A percentile compares a stretch with the other conserved stretches of the same genome.
These are phyloP conservation scores for Chrysemys picta DNA, from an alignment of 2,113 vertebrate species.

Conservation along the genomic window DNA sequence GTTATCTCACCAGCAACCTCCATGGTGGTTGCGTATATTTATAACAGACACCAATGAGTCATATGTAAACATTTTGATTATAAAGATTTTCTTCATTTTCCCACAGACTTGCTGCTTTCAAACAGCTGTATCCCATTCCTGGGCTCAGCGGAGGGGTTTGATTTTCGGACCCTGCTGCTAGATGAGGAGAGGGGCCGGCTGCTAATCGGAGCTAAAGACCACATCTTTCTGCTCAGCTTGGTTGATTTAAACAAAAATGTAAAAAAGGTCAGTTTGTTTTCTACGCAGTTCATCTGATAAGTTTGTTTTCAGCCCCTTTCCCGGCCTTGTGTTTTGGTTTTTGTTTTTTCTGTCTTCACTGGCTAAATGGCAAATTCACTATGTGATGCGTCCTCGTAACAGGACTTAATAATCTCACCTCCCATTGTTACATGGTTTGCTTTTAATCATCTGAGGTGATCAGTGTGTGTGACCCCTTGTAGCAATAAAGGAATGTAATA, in stretches of 20 bases:
- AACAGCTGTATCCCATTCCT: slow-evolving; percentile 91
- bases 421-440: neutral
- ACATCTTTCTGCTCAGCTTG: slow-evolving; percentile 91
- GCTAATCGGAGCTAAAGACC: slow-evolving; percentile 91
- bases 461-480: neutral
- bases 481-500: neutral
- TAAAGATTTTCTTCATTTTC: slow-evolving; percentile 67
- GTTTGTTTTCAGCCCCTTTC: slow-evolving; percentile 9
- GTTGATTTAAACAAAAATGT: slow-evolving; percentile 90
- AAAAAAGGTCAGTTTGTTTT: slow-evolving; percentile 87
- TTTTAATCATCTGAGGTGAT: slow-evolving; percentile 26
- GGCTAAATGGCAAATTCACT: neutral
- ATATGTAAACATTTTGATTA: slow-evolving; percentile 62
- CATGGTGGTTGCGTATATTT: slow-evolving; percentile 53
- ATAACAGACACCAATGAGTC: slow-evolving; percentile 43
- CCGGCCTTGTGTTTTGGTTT: neutral
- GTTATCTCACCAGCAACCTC: slow-evolving; percentile 24
- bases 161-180: slow-evolving; percentile 92
- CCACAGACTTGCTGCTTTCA: slow-evolving; percentile 90
- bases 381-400: neutral
- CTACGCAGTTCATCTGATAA: neutral
- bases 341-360: neutral
- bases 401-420: neutral
- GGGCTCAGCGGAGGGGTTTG: slow-evolving; percentile 88
- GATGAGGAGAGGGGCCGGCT: slow-evolving; percentile 94